Percentiles rank a stretch among this genome's conserved stretches.
These are phyloP conservation scores for Turdus rufiventris DNA, from an alignment of 2,113 vertebrate genomes.

Conservation along the genomic window DNA sequence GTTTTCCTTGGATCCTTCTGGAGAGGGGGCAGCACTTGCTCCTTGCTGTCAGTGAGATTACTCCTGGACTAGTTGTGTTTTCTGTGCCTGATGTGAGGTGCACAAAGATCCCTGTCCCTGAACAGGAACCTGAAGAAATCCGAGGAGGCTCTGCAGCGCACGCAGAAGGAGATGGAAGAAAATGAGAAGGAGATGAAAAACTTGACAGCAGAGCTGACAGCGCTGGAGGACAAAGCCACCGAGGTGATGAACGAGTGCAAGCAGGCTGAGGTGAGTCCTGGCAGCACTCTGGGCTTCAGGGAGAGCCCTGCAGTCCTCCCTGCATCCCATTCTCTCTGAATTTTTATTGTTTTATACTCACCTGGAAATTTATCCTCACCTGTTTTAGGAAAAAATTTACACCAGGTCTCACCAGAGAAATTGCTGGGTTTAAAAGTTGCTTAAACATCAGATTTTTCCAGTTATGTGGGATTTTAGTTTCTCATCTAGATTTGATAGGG, in stretches of 20 bases:
- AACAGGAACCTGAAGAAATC: slow-evolving; percentile 89
- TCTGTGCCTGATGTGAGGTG: background rate
- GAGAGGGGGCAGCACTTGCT: background rate
- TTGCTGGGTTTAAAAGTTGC: background rate
- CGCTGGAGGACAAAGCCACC: slow-evolving; percentile 84
- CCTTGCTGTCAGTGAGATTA: background rate
- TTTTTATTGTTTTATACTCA: background rate
- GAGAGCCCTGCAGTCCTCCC: background rate
- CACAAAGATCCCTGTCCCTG: background rate
- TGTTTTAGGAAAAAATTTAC: background rate
- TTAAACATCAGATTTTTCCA: background rate
- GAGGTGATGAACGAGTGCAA: slow-evolving; percentile 80
- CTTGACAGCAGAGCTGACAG: slow-evolving; percentile 78
- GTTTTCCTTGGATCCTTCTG: background rate
- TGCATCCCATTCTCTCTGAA: background rate
- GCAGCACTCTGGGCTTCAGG: background rate
- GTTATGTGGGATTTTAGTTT: background rate
- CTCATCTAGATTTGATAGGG: background rate
- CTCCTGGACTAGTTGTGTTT: background rate
- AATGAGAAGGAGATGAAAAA: slow-evolving; percentile 76
- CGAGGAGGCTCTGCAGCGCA: slow-evolving; percentile 76
- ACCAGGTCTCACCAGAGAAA: background rate
- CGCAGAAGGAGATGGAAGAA: slow-evolving; percentile 81
- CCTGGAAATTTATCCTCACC: background rate
- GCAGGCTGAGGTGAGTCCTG: slow-evolving; percentile 80